Conservation (phyloP, 2,113 vertebrate species). For the Loxodonta africana region DNA sequence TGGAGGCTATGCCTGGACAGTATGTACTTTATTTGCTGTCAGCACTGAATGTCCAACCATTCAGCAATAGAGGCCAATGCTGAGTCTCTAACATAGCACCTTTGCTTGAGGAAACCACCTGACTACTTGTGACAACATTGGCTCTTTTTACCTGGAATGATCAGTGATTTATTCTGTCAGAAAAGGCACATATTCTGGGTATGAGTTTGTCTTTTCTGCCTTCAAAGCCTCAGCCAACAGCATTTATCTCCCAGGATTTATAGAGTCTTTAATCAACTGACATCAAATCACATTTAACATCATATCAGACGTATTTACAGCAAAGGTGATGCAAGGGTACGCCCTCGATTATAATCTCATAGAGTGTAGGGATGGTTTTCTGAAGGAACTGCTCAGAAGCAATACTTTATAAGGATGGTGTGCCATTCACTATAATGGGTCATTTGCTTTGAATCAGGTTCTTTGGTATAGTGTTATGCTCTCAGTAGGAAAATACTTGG, state of each 20-base stretch:
- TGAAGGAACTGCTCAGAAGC: not conserved
- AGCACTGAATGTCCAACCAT: not conserved
- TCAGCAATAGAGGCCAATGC: not conserved
- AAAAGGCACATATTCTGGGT: not conserved
- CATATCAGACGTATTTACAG: not conserved
- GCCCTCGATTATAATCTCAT: not conserved
- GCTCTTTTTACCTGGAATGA: not conserved
- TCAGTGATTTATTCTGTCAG: not conserved
- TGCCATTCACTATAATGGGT: not conserved
- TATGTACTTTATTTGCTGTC: not conserved
- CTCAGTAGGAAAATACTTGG: not conserved
- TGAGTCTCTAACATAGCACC: not conserved
- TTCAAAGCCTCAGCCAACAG: not conserved
- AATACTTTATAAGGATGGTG: not conserved
- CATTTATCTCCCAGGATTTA: not conserved
- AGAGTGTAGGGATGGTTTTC: not conserved
- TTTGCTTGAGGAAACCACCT: not conserved
- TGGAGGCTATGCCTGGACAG: not conserved
- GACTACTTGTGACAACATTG: not conserved
- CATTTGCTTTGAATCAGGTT: not conserved
- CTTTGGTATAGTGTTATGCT: not conserved
- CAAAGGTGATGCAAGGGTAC: not conserved
- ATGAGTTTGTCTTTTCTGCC: not conserved
- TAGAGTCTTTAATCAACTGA: not conserved
- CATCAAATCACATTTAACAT: not conserved